phyloP scores from a whole-genome alignment of 2,113 vertebrate species.

The Mirza zaza region DNA sequence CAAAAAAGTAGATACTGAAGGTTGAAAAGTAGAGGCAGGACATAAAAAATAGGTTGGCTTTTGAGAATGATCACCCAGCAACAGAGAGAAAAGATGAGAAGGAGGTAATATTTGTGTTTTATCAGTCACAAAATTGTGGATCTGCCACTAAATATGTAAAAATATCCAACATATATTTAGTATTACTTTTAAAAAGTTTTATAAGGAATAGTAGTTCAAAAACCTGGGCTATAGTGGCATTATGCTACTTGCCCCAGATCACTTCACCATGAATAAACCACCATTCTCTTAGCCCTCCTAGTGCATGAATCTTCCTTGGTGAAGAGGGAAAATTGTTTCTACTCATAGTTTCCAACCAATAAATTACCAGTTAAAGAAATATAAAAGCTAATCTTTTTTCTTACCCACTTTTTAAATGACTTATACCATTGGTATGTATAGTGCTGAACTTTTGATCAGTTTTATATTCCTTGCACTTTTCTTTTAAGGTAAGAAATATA shows the following conservation, averaged over 20 bases:
- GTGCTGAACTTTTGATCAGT: background rate
- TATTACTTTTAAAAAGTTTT: background rate
- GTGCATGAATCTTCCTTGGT: rapidly evolving
- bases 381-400: background rate
- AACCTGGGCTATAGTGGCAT: background rate
- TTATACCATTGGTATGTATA: background rate
- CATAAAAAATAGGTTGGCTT: background rate
- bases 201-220: background rate
- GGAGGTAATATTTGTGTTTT: background rate
- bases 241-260: background rate
- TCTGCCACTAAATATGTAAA: background rate
- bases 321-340: background rate
- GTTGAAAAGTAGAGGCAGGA: background rate
- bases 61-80: background rate
- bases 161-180: background rate
- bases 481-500: background rate
- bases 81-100: background rate
- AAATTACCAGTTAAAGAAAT: background rate
- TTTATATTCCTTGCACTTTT: background rate
- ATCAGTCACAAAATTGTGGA: background rate
- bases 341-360: background rate
- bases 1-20: background rate
- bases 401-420: background rate
- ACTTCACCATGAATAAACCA: background rate
- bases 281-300: background rate